Conservation (phyloP, 2,888 invertebrate species). For the Sinelater perroti region DNA sequence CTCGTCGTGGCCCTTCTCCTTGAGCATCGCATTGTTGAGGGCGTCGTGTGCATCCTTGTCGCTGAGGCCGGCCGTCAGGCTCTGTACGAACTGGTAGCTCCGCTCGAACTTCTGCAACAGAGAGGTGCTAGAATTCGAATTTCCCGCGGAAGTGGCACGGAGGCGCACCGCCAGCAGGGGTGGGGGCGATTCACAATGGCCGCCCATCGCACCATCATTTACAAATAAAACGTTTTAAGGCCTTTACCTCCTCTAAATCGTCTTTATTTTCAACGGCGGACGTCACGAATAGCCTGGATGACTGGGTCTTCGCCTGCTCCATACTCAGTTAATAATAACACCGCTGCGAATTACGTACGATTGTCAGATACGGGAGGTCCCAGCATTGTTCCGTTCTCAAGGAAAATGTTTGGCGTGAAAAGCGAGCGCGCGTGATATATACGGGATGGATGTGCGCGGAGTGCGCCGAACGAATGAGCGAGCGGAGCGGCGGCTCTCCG, state of each 20-base stretch:
- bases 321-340: constrained; percentile 63
- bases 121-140: constrained; percentile 51
- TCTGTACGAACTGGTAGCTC: constrained; percentile 80
- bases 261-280: constrained; percentile 88
- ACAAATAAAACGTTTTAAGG: constrained; percentile 61
- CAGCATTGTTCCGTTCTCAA: constrained; percentile 69
- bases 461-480: constrained; percentile 46
- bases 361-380: constrained; percentile 65
- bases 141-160: constrained; percentile 50
- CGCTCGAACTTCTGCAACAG: constrained; percentile 87
- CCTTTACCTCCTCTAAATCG: constrained; percentile 88
- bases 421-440: constrained; percentile 62
- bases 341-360: constrained; percentile 68
- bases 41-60: constrained; percentile 95
- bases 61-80: constrained; percentile 81
- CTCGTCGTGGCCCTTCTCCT: constrained; percentile 91
- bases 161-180: too few relatives aligned
- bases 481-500: constrained; percentile 34
- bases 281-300: constrained; percentile 82
- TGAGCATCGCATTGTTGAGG: constrained; percentile 87
- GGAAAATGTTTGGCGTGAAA: constrained; percentile 61
- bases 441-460: constrained; percentile 51
- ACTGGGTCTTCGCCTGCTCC: constrained; percentile 68
- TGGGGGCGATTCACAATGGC: constrained; percentile 64
- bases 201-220: constrained; percentile 64